These are phyloP conservation scores for Eudemis profundana DNA, from an alignment of 2,888 invertebrate species.

Conservation along the genomic window DNA sequence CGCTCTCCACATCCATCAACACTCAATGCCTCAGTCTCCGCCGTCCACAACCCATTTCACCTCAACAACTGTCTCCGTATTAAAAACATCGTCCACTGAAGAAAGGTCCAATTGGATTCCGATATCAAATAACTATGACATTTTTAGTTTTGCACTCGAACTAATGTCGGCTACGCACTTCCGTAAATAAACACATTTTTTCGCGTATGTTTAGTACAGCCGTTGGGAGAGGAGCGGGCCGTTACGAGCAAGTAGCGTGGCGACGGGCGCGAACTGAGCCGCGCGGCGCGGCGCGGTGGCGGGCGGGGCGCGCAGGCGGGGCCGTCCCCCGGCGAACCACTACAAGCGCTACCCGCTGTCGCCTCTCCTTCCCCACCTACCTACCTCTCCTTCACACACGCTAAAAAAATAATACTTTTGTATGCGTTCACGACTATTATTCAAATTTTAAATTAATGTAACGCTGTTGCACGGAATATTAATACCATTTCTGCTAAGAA, in stretches of 20 bases:
- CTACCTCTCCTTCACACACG: constrained; percentile 53
- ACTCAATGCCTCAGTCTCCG: constrained; percentile 63
- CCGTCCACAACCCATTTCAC: constrained; percentile 63
- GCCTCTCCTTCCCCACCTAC: constrained; percentile 61
- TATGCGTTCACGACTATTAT: constrained; percentile 31
- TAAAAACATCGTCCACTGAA: constrained; percentile 63
- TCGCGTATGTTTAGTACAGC: constrained; percentile 17
- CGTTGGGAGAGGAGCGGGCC: constrained; percentile 37
- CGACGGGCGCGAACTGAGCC: constrained; percentile 51
- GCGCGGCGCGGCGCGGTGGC: constrained; percentile 51
- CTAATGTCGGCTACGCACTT: constrained; percentile 14
- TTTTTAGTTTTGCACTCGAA: not conserved
- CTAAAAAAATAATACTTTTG: constrained; percentile 36
- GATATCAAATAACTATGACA: constrained; percentile 16
- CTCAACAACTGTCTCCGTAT: constrained; percentile 54
- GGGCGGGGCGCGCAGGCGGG: constrained; percentile 57
- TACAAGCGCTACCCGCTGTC: constrained; percentile 77
- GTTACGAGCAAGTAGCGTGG: constrained; percentile 39
- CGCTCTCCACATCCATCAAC: constrained; percentile 81
- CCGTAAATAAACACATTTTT: constrained; percentile 19
- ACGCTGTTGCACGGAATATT: constrained; percentile 25
- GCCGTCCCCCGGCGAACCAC: constrained; percentile 69
- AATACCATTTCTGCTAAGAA: constrained; percentile 1
- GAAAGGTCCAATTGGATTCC: constrained; percentile 25
- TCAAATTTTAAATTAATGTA: constrained; percentile 35